Base-by-base conservation (phyloP, 1,140 invertebrate species). In the Conus betulinus region DNA sequence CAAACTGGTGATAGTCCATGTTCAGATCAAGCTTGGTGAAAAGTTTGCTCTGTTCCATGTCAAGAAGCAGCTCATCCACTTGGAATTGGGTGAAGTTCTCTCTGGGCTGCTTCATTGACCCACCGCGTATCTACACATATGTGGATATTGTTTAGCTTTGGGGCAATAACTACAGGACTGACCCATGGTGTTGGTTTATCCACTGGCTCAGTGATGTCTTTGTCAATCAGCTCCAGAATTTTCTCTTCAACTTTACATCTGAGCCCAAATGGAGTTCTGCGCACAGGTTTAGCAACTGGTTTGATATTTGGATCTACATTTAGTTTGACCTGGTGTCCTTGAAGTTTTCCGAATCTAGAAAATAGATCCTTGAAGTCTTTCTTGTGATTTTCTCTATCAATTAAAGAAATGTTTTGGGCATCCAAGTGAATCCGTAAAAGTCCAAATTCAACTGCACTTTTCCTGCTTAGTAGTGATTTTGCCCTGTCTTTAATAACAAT, bases 81-180 rank as follows among this genome's bases (percentile, higher is more conserved):
- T 91, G 93, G 92, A 20, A 91, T 92, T 11, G 90, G 88, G 83
- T 93, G 90, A 81, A 93, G 81, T 87, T 93, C 92, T 8, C 93
- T 71, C 15, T 84, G 63, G 17, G 94, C 91, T 8, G 93, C 92
- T 71, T 84, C 82, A 84, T 94, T 94, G 2, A 91, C 91, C 85
- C 88, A 39, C 39, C 3, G 39, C 39, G 39, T 39, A 39, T 39
- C 39, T 39, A 39, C 39, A 39, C n/a, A 39, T 3, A 39, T 39
- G 39, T n/a, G 39, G 39, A 39, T 39, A 39, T 39, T 39, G 39
- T 39, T 39, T 39, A 3, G 39, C 39, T 39, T 39, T 39, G 39
- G 79, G 20, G 90, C 85, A 17, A 92, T 90, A 10, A 92, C 90
- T 76, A 94, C 88, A 51, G 92, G 87, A 15, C 89, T 92, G 3